Evolutionary conservation across 2,797 vertebrate species (phyloP).

Genomic region (Picus viridis): DNA sequence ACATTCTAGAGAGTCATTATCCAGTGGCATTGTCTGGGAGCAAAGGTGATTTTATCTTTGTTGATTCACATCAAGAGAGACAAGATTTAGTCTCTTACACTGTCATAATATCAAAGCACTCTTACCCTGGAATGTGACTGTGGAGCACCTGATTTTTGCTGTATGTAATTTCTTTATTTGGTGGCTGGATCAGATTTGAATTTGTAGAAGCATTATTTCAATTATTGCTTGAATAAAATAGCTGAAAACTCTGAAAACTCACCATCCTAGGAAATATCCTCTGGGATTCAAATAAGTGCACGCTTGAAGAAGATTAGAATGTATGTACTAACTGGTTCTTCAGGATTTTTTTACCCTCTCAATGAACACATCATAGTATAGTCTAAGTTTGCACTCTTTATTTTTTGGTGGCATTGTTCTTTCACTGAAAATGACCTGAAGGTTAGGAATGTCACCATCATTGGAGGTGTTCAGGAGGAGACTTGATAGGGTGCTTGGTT

Average conservation of each 20-base stretch:
- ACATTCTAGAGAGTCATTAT: no score
- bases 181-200: not conserved
- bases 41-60: no score
- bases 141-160: not conserved
- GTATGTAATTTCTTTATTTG: not conserved
- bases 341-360: not conserved
- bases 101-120: not conserved
- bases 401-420: not conserved
- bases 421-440: not conserved
- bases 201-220: not conserved
- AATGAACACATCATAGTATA: not conserved
- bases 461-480: no score
- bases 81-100: no score
- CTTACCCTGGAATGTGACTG: not conserved
- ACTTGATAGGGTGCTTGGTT: no score
- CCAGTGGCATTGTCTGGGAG: no score
- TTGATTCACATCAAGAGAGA: no score
- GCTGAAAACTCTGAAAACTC: slow-evolving; percentile 1
- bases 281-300: not conserved
- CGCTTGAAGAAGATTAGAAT: not conserved
- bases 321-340: not conserved
- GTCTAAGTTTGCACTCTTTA: not conserved
- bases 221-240: not conserved
- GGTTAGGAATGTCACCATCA: not conserved
- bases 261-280: not conserved